A percentile compares a stretch with the other conserved stretches of the same genome.
These are phyloP conservation scores for Lasioglossum zephyrum DNA, from an alignment of 2,888 invertebrate genomes.

Conservation along the genomic window DNA sequence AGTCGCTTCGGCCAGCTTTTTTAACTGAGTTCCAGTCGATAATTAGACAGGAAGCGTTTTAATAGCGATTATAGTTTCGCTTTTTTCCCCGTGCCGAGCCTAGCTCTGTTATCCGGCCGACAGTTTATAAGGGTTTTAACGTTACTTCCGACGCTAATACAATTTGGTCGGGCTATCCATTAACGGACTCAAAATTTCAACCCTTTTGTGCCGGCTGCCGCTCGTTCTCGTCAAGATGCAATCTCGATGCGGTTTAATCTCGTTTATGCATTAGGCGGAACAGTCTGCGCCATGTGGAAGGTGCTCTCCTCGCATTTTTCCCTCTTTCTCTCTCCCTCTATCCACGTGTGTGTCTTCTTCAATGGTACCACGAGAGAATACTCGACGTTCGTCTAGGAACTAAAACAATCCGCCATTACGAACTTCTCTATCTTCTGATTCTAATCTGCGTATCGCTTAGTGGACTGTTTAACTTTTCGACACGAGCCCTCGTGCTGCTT, in stretches of 20 bases:
- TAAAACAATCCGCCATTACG: not conserved
- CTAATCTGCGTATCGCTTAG: not conserved
- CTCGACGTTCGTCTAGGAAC: not conserved
- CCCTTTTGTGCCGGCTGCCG: constrained; percentile 32
- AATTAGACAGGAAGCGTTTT: not conserved
- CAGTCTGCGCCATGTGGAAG: constrained; percentile 15
- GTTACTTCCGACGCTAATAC: constrained; percentile 38
- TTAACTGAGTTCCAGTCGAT: not conserved
- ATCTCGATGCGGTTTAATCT: constrained; percentile 62
- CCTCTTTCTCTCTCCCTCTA: not conserved
- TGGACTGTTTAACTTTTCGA: not conserved
- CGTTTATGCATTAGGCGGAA: constrained; percentile 57
- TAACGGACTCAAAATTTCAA: constrained; percentile 53
- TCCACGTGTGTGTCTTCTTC: not conserved
- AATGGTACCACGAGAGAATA: not conserved
- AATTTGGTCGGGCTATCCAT: constrained; percentile 53
- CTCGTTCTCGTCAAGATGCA: constrained; percentile 51
- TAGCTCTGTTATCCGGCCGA: constrained; percentile 20
- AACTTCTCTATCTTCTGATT: not conserved
- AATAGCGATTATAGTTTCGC: not conserved
- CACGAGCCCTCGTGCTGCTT: not conserved
- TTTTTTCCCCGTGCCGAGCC: not conserved
- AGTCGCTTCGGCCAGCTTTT: not conserved
- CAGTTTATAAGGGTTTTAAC: constrained; percentile 54
- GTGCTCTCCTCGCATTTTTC: constrained; percentile 23